phyloP scores from a whole-genome alignment of 2,888 invertebrate species.

The Saturnia pavonia region DNA sequence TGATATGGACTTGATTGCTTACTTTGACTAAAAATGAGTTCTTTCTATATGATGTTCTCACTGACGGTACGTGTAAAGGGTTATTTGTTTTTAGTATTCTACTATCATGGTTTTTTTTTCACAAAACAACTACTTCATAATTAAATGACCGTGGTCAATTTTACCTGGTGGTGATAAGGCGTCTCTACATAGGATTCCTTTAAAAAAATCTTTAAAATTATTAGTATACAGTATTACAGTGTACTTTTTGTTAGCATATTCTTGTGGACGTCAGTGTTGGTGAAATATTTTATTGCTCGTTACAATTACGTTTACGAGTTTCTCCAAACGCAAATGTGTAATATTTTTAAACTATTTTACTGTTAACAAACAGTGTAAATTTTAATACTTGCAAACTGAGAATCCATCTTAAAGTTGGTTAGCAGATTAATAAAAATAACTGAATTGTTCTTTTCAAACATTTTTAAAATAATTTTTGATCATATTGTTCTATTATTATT shows the following conservation, averaged over 20 bases:
- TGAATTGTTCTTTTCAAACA: neutral
- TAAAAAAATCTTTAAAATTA: no score
- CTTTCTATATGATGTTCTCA: no score
- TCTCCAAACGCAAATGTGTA: conserved; percentile 46
- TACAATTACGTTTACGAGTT: conserved; percentile 56
- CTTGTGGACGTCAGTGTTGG: neutral
- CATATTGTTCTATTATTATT: no score
- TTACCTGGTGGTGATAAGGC: neutral
- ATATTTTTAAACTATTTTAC: conserved; percentile 49
- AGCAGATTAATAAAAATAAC: neutral
- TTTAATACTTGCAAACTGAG: conserved; percentile 32
- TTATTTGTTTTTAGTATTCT: no score
- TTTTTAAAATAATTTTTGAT: no score
- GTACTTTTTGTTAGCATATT: neutral
- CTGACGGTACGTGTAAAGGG: no score
- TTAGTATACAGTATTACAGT: neutral
- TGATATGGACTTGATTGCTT: no score
- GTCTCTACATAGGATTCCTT: neutral
- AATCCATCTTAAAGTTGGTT: neutral
- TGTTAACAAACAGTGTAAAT: conserved; percentile 39
- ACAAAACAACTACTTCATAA: no score
- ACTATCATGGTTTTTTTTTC: no score
- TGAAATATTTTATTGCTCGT: conserved; percentile 46
- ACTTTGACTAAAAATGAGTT: no score
- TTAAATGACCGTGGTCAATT: neutral